Conservation (phyloP, 2,888 invertebrate species). For the Dexiosoma caninum region DNA sequence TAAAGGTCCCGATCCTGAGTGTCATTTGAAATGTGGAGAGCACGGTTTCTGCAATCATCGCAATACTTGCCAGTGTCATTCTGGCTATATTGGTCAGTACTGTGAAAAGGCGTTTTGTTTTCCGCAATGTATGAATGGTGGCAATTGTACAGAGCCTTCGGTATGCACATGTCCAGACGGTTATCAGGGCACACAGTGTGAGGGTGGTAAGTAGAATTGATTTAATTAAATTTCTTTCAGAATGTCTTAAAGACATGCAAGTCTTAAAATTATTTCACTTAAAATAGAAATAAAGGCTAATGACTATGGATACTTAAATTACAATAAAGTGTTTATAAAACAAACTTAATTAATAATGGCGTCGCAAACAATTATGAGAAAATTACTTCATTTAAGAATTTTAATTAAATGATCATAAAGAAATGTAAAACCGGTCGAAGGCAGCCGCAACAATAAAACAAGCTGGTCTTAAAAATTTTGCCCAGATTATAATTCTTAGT, state of each 20-base stretch:
- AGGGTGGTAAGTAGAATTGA: constrained; percentile 84
- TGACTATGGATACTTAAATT: neutral
- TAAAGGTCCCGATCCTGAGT: constrained; percentile 91
- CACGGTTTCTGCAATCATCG: constrained; percentile 91
- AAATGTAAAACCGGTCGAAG: too few relatives aligned
- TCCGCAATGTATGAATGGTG: constrained; percentile 95
- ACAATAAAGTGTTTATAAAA: neutral
- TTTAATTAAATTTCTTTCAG: neutral
- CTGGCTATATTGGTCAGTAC: constrained; percentile 93
- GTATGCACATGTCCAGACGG: constrained; percentile 92
- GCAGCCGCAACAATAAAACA: too few relatives aligned
- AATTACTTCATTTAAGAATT: too few relatives aligned
- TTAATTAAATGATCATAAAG: too few relatives aligned
- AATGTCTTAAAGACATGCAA: neutral
- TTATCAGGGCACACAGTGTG: constrained; percentile 93
- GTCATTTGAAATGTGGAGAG: constrained; percentile 91
- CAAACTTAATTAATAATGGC: neutral
- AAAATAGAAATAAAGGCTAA: neutral
- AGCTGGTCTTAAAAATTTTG: too few relatives aligned
- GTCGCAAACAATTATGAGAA: neutral
- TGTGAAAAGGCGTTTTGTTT: constrained; percentile 93
- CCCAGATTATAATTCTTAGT: too few relatives aligned
- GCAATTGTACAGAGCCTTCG: constrained; percentile 93
- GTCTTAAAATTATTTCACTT: constrained; percentile 23
- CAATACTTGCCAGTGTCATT: constrained; percentile 91